phyloP scores from a whole-genome alignment of 2,888 invertebrate species.

The Heliconius sara region DNA sequence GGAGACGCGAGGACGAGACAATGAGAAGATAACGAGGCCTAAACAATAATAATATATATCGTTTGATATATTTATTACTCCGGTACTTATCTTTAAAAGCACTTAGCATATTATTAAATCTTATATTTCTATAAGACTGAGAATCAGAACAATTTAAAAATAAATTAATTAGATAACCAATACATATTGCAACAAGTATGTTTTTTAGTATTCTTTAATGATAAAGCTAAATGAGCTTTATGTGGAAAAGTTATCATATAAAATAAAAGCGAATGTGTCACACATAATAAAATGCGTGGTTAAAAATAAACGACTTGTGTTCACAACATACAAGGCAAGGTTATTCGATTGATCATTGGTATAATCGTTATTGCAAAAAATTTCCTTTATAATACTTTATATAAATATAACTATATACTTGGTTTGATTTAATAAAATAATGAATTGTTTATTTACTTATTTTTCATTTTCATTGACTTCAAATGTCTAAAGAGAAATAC shows the following conservation, averaged over 20 bases:
- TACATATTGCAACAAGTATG: not conserved
- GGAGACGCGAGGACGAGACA: constrained; percentile 14
- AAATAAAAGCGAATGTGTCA: not conserved
- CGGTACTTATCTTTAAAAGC: constrained; percentile 4
- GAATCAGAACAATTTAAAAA: not conserved
- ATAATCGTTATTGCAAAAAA: constrained; percentile 15
- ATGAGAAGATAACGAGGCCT: constrained; percentile 11
- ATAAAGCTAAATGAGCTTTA: not conserved
- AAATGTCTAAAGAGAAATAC: not conserved
- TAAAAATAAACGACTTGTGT: constrained; percentile 11
- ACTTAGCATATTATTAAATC: not conserved
- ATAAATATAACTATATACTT: not conserved
- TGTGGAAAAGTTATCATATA: not conserved
- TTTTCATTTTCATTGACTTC: not conserved
- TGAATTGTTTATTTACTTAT: not conserved
- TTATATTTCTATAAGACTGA: not conserved
- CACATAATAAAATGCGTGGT: constrained; percentile 13
- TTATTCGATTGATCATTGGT: not conserved
- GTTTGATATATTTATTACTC: constrained; percentile 16
- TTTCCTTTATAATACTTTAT: not conserved
- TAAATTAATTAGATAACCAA: not conserved
- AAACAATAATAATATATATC: constrained; percentile 3
- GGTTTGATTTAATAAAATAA: not conserved
- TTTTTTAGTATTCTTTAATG: not conserved
- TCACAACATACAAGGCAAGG: constrained; percentile 10